phyloP scores from a whole-genome alignment of 2,888 invertebrate species.

The Rapana venosa region DNA sequence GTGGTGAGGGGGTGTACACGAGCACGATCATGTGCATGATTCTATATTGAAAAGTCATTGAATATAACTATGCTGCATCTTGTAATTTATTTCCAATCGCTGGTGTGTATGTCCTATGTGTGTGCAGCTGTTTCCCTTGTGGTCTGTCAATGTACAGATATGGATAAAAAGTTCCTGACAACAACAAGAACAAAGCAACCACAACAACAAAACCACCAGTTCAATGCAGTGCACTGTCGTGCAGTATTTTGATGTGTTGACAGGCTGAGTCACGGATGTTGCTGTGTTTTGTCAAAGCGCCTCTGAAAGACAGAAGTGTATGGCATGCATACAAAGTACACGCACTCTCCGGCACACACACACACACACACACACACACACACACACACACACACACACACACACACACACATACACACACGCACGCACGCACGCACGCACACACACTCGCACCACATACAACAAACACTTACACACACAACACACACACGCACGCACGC shows the following conservation, averaged over 20 bases:
- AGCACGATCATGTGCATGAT: neutral
- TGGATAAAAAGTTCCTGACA: neutral
- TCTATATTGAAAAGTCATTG: neutral
- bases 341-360: too few species aligned
- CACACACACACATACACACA: too few species aligned
- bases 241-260: neutral
- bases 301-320: too few species aligned
- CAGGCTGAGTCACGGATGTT: neutral
- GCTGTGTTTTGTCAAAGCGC: too few species aligned
- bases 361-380: too few species aligned
- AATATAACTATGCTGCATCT: neutral
- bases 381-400: too few species aligned
- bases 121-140: neutral
- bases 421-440: too few species aligned
- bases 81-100: neutral
- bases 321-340: too few species aligned
- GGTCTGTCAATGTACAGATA: neutral
- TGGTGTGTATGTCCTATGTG: neutral
- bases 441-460: too few species aligned
- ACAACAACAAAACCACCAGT: neutral
- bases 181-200: neutral
- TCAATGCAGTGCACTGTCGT: neutral
- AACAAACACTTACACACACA: too few species aligned
- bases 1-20: neutral
- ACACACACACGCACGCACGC: too few species aligned